Evolutionary conservation across 2,797 vertebrate genomes (phyloP).

Genomic region (Neosalanx taihuensis): DNA sequence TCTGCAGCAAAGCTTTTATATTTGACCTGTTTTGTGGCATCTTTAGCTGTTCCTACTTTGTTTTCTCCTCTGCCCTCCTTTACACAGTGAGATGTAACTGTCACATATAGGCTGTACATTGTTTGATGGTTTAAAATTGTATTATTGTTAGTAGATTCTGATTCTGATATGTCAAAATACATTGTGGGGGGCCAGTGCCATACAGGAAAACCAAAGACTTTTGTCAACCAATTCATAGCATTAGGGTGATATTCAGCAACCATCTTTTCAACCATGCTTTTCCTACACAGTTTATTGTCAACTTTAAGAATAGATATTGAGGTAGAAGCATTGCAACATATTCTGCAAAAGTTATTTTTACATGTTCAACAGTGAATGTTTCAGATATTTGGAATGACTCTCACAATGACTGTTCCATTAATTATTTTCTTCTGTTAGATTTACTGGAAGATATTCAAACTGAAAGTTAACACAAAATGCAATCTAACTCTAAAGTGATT

Average conservation of each 20-base stretch:
- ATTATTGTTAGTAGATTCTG: constrained; percentile 15
- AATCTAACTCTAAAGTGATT: too few relatives aligned
- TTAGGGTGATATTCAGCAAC: constrained; percentile 48
- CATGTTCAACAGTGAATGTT: constrained; percentile 10
- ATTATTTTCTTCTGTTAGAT: neutral
- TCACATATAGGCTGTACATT: too few relatives aligned
- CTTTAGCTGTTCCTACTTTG: constrained; percentile 79
- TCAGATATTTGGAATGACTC: constrained; percentile 30
- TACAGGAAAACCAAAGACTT: constrained; percentile 46
- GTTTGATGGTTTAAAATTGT: too few relatives aligned
- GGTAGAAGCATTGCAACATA: constrained; percentile 51
- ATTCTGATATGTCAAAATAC: neutral
- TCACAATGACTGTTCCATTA: constrained; percentile 10
- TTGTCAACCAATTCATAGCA: constrained; percentile 55
- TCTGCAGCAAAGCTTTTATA: constrained; percentile 35
- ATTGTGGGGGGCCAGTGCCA: constrained; percentile 40
- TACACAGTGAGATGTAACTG: too few relatives aligned
- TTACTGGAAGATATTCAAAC: neutral
- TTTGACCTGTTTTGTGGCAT: constrained; percentile 70
- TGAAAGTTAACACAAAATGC: too few relatives aligned
- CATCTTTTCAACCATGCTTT: constrained; percentile 18
- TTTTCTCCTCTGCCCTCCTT: constrained; percentile 45
- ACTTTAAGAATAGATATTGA: constrained; percentile 47
- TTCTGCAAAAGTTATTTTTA: constrained; percentile 45
- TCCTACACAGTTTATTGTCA: constrained; percentile 60